Percentiles rank a stretch among this genome's conserved stretches.
Evolutionary conservation across 2,113 vertebrate species (phyloP).

Genomic region (Rhea pennata): DNA sequence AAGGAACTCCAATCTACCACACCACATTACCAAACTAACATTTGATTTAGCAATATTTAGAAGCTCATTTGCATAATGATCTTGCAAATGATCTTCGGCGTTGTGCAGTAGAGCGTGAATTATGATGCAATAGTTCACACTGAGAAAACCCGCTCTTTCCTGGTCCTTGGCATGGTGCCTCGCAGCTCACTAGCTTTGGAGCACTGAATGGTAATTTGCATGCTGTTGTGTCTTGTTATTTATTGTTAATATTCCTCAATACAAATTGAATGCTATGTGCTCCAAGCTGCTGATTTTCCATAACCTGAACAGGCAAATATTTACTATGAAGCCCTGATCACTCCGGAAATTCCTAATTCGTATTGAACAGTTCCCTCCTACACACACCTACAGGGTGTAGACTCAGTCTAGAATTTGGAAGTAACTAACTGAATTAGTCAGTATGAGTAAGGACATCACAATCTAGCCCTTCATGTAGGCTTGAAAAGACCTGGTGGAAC

Average conservation of each 20-base stretch:
- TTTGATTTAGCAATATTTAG: constrained; percentile 27
- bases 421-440: not conserved
- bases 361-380: not conserved
- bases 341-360: not conserved
- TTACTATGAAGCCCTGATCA: not conserved
- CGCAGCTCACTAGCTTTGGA: not conserved
- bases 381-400: not conserved
- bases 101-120: not conserved
- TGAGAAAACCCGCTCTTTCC: constrained; percentile 10
- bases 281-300: not conserved
- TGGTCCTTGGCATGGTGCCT: constrained; percentile 28
- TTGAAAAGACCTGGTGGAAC: not conserved
- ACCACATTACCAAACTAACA: not conserved
- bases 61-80: constrained; percentile 7
- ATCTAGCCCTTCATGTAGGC: not conserved
- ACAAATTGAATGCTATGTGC: not conserved
- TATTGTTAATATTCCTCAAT: not conserved
- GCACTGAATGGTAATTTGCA: not conserved
- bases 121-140: constrained; percentile 36
- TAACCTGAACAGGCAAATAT: not conserved
- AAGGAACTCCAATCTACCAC: not conserved
- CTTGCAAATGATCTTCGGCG: not conserved
- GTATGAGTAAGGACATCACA: not conserved
- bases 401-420: not conserved
- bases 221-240: not conserved